These are phyloP conservation scores for Malurus melanocephalus DNA, from an alignment of 2,113 vertebrate genomes.

Conservation along the genomic window DNA sequence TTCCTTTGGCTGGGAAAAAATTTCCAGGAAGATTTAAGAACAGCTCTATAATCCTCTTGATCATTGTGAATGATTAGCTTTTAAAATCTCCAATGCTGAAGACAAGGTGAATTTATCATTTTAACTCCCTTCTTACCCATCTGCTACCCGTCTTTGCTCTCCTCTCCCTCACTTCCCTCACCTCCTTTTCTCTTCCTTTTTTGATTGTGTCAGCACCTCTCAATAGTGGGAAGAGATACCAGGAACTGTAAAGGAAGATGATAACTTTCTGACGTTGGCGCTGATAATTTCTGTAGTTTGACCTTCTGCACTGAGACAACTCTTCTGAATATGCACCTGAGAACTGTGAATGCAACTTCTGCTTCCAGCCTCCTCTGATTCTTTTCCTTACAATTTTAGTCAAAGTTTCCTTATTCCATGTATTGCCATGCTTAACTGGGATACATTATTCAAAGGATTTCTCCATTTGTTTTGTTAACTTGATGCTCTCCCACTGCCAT, in stretches of 20 bases:
- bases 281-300: neutral
- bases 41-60: neutral
- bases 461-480: constrained; percentile 26
- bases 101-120: neutral
- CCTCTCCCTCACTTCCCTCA: neutral
- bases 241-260: neutral
- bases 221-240: neutral
- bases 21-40: neutral
- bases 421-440: neutral
- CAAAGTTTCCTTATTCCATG: neutral
- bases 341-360: neutral
- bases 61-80: neutral
- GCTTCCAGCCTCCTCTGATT: neutral
- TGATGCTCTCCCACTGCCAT: constrained; percentile 24
- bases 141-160: neutral
- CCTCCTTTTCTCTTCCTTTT: neutral
- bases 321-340: neutral
- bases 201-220: neutral
- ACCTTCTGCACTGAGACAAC: neutral
- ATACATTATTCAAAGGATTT: neutral
- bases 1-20: neutral
- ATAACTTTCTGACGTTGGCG: accelerated
- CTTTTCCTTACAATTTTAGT: neutral
- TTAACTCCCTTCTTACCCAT: neutral
- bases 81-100: neutral